Evolutionary conservation across 2,888 invertebrate species (phyloP), one percentile per base, ranked within the genome.

Genomic region (Polymixis lichenea): DNA sequence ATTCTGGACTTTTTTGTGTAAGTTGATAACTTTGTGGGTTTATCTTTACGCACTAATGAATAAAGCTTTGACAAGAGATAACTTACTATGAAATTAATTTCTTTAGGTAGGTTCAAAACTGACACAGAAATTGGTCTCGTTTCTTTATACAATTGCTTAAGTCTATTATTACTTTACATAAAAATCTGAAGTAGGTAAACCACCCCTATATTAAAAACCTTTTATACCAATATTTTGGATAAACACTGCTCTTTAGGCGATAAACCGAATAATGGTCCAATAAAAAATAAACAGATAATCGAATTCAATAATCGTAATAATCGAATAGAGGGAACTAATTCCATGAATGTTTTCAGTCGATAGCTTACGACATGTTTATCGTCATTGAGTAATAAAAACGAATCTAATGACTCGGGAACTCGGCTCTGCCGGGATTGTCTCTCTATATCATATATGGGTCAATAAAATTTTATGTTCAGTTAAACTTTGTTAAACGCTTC

Each of bases 401-500:
- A 92, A 94, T 91, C 95, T 96, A 96, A 96, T 96, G 96, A 96
- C 93, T 93, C 95, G 95, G 90, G 93, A 95, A 94, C 90, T 90
- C 88, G 91, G 92, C 93, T 90, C 91, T 92, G 89, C 89, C 87
- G 91, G 92, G 89, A 95, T 95, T 95, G 95, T 95, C 94, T 95
- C 93, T 95, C 95, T 96, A 96, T 95, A 94, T 96, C 96, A 95
- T 96, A 96, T 95, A 95, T 94, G 95, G 95, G 93, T 95, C 93
- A 95, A 96, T 96, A 96, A 96, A 96, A 95, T 95, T 96, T 96
- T 96, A 96, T 96, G 95, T 93, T 89, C 94, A 95, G 95, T 96
- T 96, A 94, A 95, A 95, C 93, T 96, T 94, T 92, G 94, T 95
- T 96, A 95, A 96, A 95, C 91, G 95, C 87, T 91, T 89, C 90